Evolutionary conservation across 2,888 invertebrate species (phyloP).

Genomic region (Poecilus cupreus): DNA sequence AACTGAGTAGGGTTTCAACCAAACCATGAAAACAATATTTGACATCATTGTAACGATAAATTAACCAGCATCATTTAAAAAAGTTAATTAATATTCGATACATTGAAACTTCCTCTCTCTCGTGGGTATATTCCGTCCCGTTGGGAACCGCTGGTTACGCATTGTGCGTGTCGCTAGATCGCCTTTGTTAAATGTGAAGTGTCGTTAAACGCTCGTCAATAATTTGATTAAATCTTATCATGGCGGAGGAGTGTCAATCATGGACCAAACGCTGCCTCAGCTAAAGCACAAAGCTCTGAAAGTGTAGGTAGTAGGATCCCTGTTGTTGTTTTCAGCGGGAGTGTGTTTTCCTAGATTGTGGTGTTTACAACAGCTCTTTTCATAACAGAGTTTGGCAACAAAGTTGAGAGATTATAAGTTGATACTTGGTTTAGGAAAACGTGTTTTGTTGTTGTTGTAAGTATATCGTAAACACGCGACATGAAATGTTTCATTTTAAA

Average conservation of each 20-base stretch:
- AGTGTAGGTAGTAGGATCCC: neutral
- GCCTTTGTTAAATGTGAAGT: conserved; percentile 24
- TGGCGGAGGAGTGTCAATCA: conserved; percentile 21
- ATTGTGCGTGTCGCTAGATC: neutral
- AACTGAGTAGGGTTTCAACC: too few species aligned
- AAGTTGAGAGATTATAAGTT: neutral
- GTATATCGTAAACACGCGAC: too few species aligned
- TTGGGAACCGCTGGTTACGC: too few species aligned
- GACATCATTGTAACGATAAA: too few species aligned
- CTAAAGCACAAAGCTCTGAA: neutral
- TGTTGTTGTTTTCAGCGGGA: neutral
- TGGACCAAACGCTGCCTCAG: neutral
- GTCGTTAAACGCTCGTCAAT: conserved; percentile 50
- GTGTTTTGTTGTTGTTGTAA: neutral
- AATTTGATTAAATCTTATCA: conserved; percentile 50
- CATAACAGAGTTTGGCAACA: conserved; percentile 19
- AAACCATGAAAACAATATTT: too few species aligned
- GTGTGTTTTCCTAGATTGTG: neutral
- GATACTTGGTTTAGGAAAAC: neutral
- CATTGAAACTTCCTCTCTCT: too few species aligned
- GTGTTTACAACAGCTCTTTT: neutral
- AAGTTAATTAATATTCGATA: too few species aligned
- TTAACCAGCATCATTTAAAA: too few species aligned
- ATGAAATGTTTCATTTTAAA: too few species aligned
- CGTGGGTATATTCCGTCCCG: too few species aligned